A percentile compares a stretch with the other conserved stretches of the same genome.
Evolutionary conservation across 2,888 invertebrate genomes (phyloP).

Genomic region (Dioctria rufipes): DNA sequence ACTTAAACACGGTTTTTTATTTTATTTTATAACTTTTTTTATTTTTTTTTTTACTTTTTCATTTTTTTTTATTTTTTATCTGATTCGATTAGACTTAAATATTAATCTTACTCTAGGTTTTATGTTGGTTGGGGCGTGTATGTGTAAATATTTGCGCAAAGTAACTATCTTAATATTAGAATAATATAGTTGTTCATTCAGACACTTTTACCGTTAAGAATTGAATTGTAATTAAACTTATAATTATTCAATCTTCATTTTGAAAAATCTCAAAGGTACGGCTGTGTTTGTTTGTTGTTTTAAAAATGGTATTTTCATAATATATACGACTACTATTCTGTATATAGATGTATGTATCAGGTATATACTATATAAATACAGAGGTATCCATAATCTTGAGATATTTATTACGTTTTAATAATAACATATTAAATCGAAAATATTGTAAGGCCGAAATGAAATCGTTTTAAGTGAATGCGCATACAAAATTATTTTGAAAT

Average conservation of each 20-base stretch:
- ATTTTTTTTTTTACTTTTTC: not conserved
- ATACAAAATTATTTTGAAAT: slow-evolving; percentile 44
- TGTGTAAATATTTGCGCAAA: slow-evolving; percentile 28
- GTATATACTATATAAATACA: not conserved
- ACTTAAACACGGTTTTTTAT: not conserved
- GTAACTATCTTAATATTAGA: slow-evolving; percentile 21
- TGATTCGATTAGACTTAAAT: not conserved
- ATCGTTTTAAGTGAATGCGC: not conserved
- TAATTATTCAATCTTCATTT: not conserved
- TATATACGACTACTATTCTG: not conserved
- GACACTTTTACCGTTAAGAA: not conserved
- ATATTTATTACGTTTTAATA: not conserved
- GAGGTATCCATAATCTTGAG: not conserved
- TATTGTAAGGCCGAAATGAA: not conserved
- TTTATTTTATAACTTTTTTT: not conserved
- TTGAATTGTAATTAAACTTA: not conserved
- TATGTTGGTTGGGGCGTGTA: not conserved
- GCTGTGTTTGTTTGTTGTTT: too few relatives aligned
- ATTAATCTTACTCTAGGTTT: too few relatives aligned
- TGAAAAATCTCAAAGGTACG: not conserved
- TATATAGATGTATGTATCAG: not conserved
- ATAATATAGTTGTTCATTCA: not conserved
- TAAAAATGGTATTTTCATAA: not conserved
- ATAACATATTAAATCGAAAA: not conserved
- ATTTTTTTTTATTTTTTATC: not conserved